Base-by-base conservation (phyloP, 1,140 invertebrate species). In the Medauroidea extradentata region DNA sequence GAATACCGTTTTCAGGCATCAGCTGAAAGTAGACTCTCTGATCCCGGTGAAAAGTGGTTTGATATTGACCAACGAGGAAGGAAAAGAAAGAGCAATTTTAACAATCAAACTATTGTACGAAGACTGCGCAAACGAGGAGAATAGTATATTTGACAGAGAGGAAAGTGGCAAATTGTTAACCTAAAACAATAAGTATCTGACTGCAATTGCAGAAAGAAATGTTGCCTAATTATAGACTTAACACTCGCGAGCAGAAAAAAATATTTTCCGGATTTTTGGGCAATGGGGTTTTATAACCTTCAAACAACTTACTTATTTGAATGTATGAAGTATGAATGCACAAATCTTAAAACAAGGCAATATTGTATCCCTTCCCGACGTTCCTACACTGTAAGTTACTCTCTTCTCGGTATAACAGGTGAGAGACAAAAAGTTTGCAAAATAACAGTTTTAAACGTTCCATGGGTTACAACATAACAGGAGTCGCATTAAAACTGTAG, bases 1-100 rank as follows among this genome's bases (percentile, higher is more conserved):
- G n/a, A n/a, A n/a, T n/a, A n/a, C n/a, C n/a, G n/a, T n/a, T n/a
- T n/a, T n/a, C n/a, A n/a, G n/a, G n/a, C n/a, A n/a, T n/a, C n/a
- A n/a, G n/a, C n/a, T n/a, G n/a, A n/a, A n/a, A n/a, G n/a, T n/a
- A 34, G 5, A 34, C 11, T 7, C 29, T 34, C 29, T 34, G 11
- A 34, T 34, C 5, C 88, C 93, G 19, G 71, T 95, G 69, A 93
- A 97, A 77, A 78, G 92, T n/a, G n/a, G n/a, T 73, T 86, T 94
- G 48, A 50, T n/a, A n/a, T n/a, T 2, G 48, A 50, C 5, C 19
- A 9, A n/a, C 38, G 19, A 9, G 53, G 38, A 7, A 43, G 53
- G 23, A 55, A 55, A 55, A 41, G 18, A 3, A 42, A 55, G 19
- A 41, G 23, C 13, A 18, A 2, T 14, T 19, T 42, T 27, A n/a